Base-by-base conservation (phyloP, 2,888 invertebrate genomes). In the Drosophila recens region DNA sequence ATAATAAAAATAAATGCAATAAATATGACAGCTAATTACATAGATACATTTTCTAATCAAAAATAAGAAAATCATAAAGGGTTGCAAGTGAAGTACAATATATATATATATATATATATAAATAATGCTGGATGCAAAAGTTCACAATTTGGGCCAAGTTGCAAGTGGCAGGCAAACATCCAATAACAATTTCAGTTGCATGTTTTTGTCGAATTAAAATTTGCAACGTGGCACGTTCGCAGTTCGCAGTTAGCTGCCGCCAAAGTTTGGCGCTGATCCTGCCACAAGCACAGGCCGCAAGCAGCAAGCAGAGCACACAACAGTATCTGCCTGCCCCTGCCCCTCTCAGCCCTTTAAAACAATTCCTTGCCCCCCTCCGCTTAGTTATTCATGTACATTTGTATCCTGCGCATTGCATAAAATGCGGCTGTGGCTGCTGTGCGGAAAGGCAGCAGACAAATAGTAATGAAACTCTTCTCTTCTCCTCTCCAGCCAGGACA, bases 341-440 rank as follows among this genome's bases (percentile, higher is more conserved):
- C 4, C 23, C 23, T 27, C 27, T 54, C 49, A 36, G 40, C 42
- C 40, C 56, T 38, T 27, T 8, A 30, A 58, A 34, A 48, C 56
- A 61, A 61, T 38, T 59, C 40, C 56, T 65, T 43, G 61, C 65
- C 43, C 40, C 65, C 87, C 79, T 88, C 40, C 65, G 89, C 79
- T 85, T 85, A 85, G 84, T 86, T 85, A 85, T 85, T 85, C 84
- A 85, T 85, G 88, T 85, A 85, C 86, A 89, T 84, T 86, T 87
- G 89, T 89, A 87, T 86, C 89, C 89, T 86, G 89, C 87, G 87
- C 87, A 87, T 87, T 84, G 87, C 87, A 87, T 87, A 87, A 89
- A 89, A 82, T 87, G 83, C 83, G 88, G 81, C 88, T 87, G 87
- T 78, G 88, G 83, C 89, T 87, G 83, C 86, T 76, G 86, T 88